Percentiles rank a stretch among this genome's conserved stretches.
phyloP scores from a whole-genome alignment of 2,888 invertebrate genomes.

The Ophonus ardosiacus region DNA sequence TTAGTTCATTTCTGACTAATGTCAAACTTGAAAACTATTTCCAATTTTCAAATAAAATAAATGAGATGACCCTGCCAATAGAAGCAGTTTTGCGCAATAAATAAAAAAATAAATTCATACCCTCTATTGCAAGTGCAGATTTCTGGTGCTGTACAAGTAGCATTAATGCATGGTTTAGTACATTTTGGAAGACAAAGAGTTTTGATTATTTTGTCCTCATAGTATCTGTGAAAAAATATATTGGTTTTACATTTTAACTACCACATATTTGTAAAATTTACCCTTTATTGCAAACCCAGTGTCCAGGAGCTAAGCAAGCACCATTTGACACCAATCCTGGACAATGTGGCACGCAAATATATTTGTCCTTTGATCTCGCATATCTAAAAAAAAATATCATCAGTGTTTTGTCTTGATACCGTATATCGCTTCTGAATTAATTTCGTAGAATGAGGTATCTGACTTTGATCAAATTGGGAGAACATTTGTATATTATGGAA shows the following conservation, averaged over 20 bases:
- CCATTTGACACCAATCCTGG: not conserved
- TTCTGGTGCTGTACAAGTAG: slow-evolving; percentile 61
- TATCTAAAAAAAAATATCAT: not conserved
- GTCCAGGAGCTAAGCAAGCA: slow-evolving; percentile 52
- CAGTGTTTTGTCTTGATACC: not conserved
- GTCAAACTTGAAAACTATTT: too few relatives aligned
- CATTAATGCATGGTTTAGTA: slow-evolving; percentile 30
- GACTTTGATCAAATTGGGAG: too few relatives aligned
- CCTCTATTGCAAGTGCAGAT: slow-evolving; percentile 67
- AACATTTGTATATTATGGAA: too few relatives aligned
- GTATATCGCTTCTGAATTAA: too few relatives aligned
- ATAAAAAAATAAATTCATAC: slow-evolving; percentile 45
- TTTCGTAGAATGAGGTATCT: too few relatives aligned
- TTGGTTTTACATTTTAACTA: not conserved
- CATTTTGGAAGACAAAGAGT: slow-evolving; percentile 44
- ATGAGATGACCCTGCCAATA: too few relatives aligned
- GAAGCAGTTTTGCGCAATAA: too few relatives aligned
- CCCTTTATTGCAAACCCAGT: slow-evolving; percentile 58
- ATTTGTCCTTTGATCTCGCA: slow-evolving; percentile 33
- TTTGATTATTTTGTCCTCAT: slow-evolving; percentile 8
- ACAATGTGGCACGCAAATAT: slow-evolving; percentile 36
- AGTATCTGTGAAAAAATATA: slow-evolving; percentile 19
- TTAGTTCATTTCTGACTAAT: too few relatives aligned
- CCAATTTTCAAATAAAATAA: too few relatives aligned
- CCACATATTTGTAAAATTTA: not conserved